Percentiles rank a stretch among this genome's conserved stretches.
Conservation (phyloP, 2,888 invertebrate genomes). For the Eupeodes luniger region DNA sequence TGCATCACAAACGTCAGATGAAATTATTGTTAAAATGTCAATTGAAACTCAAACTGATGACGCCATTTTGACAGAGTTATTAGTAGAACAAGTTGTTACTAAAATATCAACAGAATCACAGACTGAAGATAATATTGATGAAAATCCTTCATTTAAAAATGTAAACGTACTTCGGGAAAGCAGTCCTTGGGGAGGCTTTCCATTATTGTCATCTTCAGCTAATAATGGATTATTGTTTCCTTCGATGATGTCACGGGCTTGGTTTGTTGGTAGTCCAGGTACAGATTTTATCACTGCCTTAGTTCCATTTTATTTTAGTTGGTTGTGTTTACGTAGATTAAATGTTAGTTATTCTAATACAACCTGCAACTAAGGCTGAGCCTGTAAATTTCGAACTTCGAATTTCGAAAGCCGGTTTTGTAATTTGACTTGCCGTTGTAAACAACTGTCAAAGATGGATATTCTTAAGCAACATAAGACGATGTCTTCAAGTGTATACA, state of each 20-base stretch:
- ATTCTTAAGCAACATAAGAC: no score
- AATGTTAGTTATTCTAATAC: conserved; percentile 5
- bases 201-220: conserved; percentile 14
- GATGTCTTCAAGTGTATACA: no score
- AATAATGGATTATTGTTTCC: conserved; percentile 60
- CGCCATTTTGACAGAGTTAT: background rate
- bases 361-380: background rate
- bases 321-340: conserved; percentile 14
- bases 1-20: conserved; percentile 2
- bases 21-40: conserved; percentile 17
- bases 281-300: conserved; percentile 11
- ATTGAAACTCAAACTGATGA: conserved; percentile 51
- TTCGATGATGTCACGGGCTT: conserved; percentile 68
- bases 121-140: conserved; percentile 30
- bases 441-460: background rate
- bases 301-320: background rate
- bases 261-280: conserved; percentile 59
- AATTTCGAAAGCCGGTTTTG: background rate
- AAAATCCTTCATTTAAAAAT: conserved; percentile 22
- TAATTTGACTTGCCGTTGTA: background rate
- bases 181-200: conserved; percentile 51
- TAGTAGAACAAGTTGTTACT: background rate
- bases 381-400: background rate
- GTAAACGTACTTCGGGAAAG: conserved; percentile 26
- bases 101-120: conserved; percentile 54